phyloP scores from a whole-genome alignment of 2,888 invertebrate genomes.

The Alsophila aescularia region DNA sequence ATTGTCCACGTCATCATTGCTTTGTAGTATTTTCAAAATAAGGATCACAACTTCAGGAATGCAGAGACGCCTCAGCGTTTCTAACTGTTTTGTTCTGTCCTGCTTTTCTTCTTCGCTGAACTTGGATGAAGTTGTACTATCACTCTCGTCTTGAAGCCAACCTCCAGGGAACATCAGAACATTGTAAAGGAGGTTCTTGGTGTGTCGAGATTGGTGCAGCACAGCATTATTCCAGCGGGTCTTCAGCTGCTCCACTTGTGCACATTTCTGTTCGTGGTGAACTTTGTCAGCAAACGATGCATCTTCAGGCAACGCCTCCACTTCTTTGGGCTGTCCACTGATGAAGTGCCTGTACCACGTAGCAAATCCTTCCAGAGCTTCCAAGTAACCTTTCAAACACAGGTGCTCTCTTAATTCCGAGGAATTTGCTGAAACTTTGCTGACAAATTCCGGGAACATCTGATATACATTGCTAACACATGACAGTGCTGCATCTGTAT shows the following conservation, averaged over 20 bases:
- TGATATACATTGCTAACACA: slow-evolving; percentile 82
- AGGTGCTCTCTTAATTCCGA: slow-evolving; percentile 91
- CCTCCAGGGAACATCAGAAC: slow-evolving; percentile 95
- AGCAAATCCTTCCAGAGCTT: slow-evolving; percentile 93
- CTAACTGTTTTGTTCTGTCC: slow-evolving; percentile 88
- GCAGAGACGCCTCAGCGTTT: slow-evolving; percentile 90
- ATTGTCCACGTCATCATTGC: slow-evolving; percentile 89
- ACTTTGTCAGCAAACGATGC: slow-evolving; percentile 94
- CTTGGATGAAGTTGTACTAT: slow-evolving; percentile 74
- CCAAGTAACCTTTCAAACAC: slow-evolving; percentile 94
- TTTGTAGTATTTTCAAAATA: slow-evolving; percentile 90
- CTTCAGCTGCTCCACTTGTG: slow-evolving; percentile 91
- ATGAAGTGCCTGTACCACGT: slow-evolving; percentile 95
- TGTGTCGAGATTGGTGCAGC: slow-evolving; percentile 89
- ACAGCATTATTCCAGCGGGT: slow-evolving; percentile 90
- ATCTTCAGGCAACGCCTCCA: slow-evolving; percentile 83
- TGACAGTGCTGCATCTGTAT: slow-evolving; percentile 91
- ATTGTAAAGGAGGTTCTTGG: slow-evolving; percentile 92
- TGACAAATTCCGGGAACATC: slow-evolving; percentile 69
- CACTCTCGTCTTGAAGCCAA: slow-evolving; percentile 91
- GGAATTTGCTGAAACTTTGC: slow-evolving; percentile 68
- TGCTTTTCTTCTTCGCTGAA: slow-evolving; percentile 74
- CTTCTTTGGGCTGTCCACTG: slow-evolving; percentile 90
- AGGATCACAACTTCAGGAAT: slow-evolving; percentile 93
- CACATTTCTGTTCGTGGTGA: slow-evolving; percentile 92